Conservation (phyloP, 2,113 vertebrate genomes). For the Pomatostomus ruficeps region DNA sequence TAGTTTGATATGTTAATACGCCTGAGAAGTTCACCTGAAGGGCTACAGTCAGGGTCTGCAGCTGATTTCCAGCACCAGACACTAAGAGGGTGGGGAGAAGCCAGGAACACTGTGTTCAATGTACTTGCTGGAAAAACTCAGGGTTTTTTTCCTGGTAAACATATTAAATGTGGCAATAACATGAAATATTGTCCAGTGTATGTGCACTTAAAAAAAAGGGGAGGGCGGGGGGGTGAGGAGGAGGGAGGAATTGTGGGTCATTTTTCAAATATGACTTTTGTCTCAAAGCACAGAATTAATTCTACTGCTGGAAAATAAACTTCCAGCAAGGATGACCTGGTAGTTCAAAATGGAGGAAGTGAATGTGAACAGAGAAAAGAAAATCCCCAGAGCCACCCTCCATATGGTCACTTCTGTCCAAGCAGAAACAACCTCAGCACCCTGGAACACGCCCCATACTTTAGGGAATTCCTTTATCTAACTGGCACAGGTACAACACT, state of each 20-base stretch:
- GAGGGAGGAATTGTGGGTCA: background rate
- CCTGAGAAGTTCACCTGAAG: background rate
- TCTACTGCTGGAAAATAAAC: background rate
- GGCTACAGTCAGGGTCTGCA: background rate
- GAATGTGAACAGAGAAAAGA: background rate
- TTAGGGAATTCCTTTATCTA: background rate
- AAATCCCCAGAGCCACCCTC: background rate
- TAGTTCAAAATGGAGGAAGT: background rate
- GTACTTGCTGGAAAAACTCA: background rate
- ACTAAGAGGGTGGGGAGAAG: background rate
- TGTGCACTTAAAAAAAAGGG: background rate
- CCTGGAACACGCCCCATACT: background rate
- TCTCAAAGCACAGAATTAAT: background rate
- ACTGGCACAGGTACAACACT: background rate
- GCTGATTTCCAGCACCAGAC: background rate
- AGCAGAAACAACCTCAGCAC: background rate
- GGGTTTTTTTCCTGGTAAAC: background rate
- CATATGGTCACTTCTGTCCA: background rate
- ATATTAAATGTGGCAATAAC: background rate
- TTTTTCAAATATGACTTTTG: background rate
- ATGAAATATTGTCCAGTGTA: background rate
- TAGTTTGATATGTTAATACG: background rate
- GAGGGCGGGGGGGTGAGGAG: fast-evolving
- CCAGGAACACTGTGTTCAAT: background rate
- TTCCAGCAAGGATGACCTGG: background rate